Evolutionary conservation across 2,888 invertebrate genomes (phyloP).

Genomic region (Caenorhabditis sulstoni): DNA sequence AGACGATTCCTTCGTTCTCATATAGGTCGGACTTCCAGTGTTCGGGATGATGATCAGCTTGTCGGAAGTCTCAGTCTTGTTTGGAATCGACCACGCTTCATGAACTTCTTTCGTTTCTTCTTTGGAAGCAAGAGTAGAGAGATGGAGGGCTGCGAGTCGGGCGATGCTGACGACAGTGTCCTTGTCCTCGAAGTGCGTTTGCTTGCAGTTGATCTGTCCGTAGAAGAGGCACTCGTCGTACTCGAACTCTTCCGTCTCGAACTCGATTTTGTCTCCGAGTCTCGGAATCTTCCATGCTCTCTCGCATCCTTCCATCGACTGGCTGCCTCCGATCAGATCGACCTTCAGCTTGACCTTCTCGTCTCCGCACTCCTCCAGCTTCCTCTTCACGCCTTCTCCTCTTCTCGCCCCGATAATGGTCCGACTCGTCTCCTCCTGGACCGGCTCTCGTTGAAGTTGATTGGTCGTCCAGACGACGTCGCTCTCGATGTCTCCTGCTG

Average conservation of each 20-base stretch:
- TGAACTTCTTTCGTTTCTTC: constrained; percentile 51
- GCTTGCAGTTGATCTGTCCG: constrained; percentile 70
- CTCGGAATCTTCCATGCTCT: constrained; percentile 64
- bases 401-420: constrained; percentile 49
- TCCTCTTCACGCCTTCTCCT: constrained; percentile 41
- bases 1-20: constrained; percentile 62
- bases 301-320: constrained; percentile 10
- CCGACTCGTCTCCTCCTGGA: constrained; percentile 25
- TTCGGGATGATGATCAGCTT: constrained; percentile 63
- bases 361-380: constrained; percentile 69
- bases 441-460: constrained; percentile 58
- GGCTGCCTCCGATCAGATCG: constrained; percentile 68
- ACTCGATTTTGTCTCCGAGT: constrained; percentile 45
- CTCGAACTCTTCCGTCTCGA: constrained; percentile 74
- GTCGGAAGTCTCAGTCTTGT: constrained; percentile 33
- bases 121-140: constrained; percentile 32
- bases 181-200: constrained; percentile 63
- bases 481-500: constrained; percentile 67
- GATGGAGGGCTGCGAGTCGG: constrained; percentile 50
- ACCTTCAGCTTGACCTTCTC: constrained; percentile 70
- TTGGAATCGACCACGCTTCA: constrained; percentile 58
- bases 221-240: constrained; percentile 74
- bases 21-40: constrained; percentile 55
- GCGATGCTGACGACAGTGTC: constrained; percentile 53
- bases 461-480: constrained; percentile 65